Base-by-base conservation (phyloP, 1,140 invertebrate genomes). In the Augochlora pura region DNA sequence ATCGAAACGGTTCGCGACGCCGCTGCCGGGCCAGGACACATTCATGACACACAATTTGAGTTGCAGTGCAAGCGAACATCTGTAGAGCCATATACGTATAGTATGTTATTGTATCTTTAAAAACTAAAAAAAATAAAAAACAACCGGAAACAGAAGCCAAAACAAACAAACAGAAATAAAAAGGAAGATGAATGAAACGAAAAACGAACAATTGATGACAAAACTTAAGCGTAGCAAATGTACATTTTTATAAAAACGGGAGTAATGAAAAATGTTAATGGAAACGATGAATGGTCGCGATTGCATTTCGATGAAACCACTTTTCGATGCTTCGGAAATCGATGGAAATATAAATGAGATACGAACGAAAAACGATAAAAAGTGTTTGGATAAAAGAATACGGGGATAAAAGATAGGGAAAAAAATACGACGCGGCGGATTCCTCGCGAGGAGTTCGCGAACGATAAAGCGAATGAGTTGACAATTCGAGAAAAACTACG, bases 21-120 rank as follows among this genome's bases (percentile, higher is more conserved):
- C 79, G 66, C 57, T 68, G 77, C 71, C 83, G 86, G 81, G 83
- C 76, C 67, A 32, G 23, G 80, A 66, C 69, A 82, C 80, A 84
- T 81, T 87, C 87, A 91, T 89, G 91, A 93, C 91, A 93, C 90
- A 91, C 87, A 52, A 87, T 91, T 93, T 93, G 91, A 93, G 92
- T 93, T 93, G 91, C 92, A 93, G 92, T 93, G 92, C 92, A 93
- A 93, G 92, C 92, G 92, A 90, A 93, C 92, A 93, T 93, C 92
- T 93, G 92, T 93, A 93, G 92, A 93, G 92, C 92, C 91, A 93
- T 93, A 93, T 93, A 93, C 91, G 88, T 93, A 93, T 93, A 93
- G 90, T 92, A 92, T 92, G 91, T 93, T 93, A 90, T 91, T 93
- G 91, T 93, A 93, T 93, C 91, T 91, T 93, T 90, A 91, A 87